Evolutionary conservation across 1,140 invertebrate species (phyloP).

Genomic region (Gyrodactylus bullatarudis): DNA sequence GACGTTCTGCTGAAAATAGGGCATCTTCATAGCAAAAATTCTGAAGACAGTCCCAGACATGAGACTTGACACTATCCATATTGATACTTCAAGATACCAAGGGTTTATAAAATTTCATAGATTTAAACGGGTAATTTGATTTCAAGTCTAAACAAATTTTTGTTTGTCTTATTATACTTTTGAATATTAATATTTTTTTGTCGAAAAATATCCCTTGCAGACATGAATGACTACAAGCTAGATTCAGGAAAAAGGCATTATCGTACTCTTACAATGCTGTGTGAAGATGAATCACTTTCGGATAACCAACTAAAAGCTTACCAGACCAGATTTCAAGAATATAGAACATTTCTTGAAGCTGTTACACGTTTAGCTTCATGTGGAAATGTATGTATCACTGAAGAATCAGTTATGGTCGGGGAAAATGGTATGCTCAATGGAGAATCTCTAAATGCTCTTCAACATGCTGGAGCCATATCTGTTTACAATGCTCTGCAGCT

Average conservation of each 20-base stretch:
- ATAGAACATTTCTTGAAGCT: neutral
- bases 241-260: neutral
- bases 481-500: conserved; percentile 2
- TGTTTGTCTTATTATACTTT: neutral
- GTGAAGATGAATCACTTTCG: conserved; percentile 5
- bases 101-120: neutral
- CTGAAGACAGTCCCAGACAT: neutral
- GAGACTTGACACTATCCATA: neutral
- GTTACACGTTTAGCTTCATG: neutral
- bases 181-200: neutral
- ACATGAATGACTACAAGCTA: neutral
- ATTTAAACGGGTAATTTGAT: too few relatives aligned
- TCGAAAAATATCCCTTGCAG: neutral
- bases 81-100: neutral
- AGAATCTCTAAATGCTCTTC: conserved; percentile 2
- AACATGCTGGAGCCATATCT: conserved; percentile 3
- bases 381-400: conserved; percentile 3
- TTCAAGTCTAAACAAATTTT: neutral
- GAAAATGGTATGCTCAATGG: conserved; percentile 1
- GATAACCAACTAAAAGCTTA: conserved; percentile 1
- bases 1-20: neutral
- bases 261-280: neutral
- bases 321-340: conserved; percentile 5
- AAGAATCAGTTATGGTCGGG: neutral
- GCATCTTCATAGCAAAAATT: neutral